A percentile compares a stretch with the other conserved stretches of the same genome.
These are phyloP conservation scores for Linurgus olivaceus DNA, from an alignment of 2,797 vertebrate species.

Conservation along the genomic window DNA sequence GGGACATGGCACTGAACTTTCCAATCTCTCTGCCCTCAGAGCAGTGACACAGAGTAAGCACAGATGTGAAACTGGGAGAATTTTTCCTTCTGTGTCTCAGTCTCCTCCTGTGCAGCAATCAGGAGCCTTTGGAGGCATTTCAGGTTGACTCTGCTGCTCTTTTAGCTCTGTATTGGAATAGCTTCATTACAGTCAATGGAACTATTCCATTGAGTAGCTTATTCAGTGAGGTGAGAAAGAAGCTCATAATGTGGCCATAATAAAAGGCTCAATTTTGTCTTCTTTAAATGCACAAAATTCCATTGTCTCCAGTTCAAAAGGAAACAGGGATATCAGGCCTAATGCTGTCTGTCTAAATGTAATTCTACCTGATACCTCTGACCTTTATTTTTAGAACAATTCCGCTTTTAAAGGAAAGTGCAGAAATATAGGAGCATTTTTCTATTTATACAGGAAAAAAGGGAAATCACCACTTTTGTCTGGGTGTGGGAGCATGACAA, in stretches of 20 bases:
- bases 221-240: slow-evolving; percentile 34
- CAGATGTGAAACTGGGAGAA: background rate
- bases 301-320: background rate
- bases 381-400: slow-evolving; percentile 49
- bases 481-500: background rate
- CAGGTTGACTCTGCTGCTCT: slow-evolving; percentile 27
- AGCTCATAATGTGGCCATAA: slow-evolving; percentile 20
- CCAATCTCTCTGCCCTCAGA: background rate
- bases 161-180: slow-evolving; percentile 27
- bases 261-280: slow-evolving; percentile 46
- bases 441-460: background rate
- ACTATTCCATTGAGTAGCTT: slow-evolving; percentile 31
- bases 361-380: background rate
- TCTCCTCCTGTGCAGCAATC: slow-evolving; percentile 51
- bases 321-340: background rate
- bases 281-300: slow-evolving; percentile 41
- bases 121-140: slow-evolving; percentile 35
- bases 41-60: background rate
- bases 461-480: slow-evolving; percentile 1
- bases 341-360: background rate
- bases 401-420: background rate
- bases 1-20: background rate
- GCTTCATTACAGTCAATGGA: slow-evolving; percentile 46
- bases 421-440: background rate
- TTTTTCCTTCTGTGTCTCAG: background rate